Conservation (phyloP, 2,113 vertebrate species). For the Heterotilapia buettikoferi region DNA sequence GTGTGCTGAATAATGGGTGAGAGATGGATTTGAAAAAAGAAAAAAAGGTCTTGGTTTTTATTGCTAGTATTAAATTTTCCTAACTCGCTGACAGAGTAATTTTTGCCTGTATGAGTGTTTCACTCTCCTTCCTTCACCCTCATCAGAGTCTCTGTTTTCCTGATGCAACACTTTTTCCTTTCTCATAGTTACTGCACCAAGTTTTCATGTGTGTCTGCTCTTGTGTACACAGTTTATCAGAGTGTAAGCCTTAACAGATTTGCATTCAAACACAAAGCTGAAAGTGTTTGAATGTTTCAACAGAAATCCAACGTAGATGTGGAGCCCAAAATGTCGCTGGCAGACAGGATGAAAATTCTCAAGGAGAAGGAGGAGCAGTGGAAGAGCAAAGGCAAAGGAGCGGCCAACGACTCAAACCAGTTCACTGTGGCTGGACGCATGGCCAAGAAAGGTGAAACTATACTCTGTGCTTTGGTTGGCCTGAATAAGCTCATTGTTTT, state of each 20-base stretch:
- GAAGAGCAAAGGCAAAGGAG: slow-evolving; percentile 74
- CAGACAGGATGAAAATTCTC: slow-evolving; percentile 72
- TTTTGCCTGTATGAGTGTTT: not conserved
- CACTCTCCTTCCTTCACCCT: not conserved
- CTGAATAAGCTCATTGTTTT: not conserved
- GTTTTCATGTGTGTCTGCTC: not conserved
- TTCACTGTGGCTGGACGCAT: slow-evolving; percentile 78
- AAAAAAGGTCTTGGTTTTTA: not conserved
- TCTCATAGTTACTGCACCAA: not conserved
- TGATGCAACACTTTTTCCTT: not conserved
- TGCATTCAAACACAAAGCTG: not conserved
- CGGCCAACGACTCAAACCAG: slow-evolving; percentile 75
- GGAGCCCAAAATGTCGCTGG: slow-evolving; percentile 65
- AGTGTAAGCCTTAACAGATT: not conserved
- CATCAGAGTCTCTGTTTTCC: not conserved
- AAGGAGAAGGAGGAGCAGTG: slow-evolving; percentile 75
- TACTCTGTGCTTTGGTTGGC: not conserved
- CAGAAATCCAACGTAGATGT: slow-evolving; percentile 62
- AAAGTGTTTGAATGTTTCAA: not conserved
- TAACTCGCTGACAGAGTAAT: not conserved
- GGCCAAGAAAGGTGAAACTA: slow-evolving; percentile 70
- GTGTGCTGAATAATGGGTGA: not conserved
- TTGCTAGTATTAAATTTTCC: not conserved
- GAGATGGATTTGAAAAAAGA: not conserved
- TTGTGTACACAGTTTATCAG: not conserved